Conservation (phyloP, 2,113 vertebrate species). For the Misgurnus mizolepis region DNA sequence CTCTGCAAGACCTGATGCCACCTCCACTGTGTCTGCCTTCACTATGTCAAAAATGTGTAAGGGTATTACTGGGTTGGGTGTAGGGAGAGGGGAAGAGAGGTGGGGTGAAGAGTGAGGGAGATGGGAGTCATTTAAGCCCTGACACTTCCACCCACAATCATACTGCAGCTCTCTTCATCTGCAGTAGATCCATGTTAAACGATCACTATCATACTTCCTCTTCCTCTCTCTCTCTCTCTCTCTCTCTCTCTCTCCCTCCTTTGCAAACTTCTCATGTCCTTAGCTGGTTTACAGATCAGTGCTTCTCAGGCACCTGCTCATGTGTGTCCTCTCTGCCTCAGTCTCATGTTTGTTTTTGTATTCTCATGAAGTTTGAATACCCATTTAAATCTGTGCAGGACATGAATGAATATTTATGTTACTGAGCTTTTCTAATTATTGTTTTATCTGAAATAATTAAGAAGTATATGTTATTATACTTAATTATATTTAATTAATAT, state of each 20-base stretch:
- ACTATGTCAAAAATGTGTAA: too few relatives aligned
- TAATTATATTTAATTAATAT: too few relatives aligned
- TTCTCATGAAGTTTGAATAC: too few relatives aligned
- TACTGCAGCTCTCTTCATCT: constrained; percentile 35
- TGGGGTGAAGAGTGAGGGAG: background rate
- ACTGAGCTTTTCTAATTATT: background rate
- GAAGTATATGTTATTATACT: too few relatives aligned
- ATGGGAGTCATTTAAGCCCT: constrained; percentile 22
- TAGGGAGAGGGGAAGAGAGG: background rate
- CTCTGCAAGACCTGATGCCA: too few relatives aligned
- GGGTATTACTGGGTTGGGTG: background rate
- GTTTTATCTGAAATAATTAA: background rate
- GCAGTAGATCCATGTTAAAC: constrained; percentile 42
- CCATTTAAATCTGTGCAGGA: too few relatives aligned
- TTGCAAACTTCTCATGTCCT: background rate
- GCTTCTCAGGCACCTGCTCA: too few relatives aligned
- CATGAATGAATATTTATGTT: background rate
- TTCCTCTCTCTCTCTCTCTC: constrained; percentile 20
- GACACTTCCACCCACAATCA: constrained; percentile 27
- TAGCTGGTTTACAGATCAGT: background rate
- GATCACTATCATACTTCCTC: background rate
- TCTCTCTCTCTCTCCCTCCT: constrained; percentile 38
- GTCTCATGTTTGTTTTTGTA: background rate
- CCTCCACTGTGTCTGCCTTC: too few relatives aligned
- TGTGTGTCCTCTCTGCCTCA: background rate